Evolutionary conservation across 2,888 invertebrate species (phyloP), one percentile per base, ranked within the genome.

Genomic region (Diloba caeruleocephala): DNA sequence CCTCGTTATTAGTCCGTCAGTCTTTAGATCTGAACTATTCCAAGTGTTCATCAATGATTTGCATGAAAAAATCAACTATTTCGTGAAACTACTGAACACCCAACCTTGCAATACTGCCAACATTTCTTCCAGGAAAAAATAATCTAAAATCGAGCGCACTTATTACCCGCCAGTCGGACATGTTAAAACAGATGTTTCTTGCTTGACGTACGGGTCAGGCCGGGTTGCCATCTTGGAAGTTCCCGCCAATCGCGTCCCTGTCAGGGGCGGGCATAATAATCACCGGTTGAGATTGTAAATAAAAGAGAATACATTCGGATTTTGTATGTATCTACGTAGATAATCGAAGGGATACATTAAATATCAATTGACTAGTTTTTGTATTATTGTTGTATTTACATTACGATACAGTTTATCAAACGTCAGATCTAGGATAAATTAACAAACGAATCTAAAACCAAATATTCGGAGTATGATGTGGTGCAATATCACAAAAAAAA

Each of bases 171-270:
- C 86, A 85, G 80, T 81, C 81, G 74, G 82, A 88, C 85, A 90
- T 88, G 87, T 87, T 87, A 87, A 88, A 89, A 90, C 93, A 93
- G 92, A 92, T 92, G 93, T 91, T 90, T 85, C 88, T 84, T 77
- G 79, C 84, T 85, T 92, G 92, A 92, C 88, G 88, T 85, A 91
- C 88, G 86, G 90, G 90, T 92, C 92, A 91, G 87, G 79, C 82
- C 78, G 85, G 91, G 90, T 91, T 87, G 88, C 92, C 91, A 91
- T 91, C 89, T 90, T 89, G 87, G 75, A 64, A 84, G 80, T 84
- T 87, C 88, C 83, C 89, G 88, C 89, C 90, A 90, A 88, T 90
- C 85, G 80, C 80, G 81, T 81, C 85, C 85, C 87, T 88, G 90
- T 87, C 89, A 87, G 82, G 88, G 77, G 71, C 79, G 81, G 78